Conservation (phyloP, 2,797 vertebrate genomes). For the Pyrocephalus nanus region DNA sequence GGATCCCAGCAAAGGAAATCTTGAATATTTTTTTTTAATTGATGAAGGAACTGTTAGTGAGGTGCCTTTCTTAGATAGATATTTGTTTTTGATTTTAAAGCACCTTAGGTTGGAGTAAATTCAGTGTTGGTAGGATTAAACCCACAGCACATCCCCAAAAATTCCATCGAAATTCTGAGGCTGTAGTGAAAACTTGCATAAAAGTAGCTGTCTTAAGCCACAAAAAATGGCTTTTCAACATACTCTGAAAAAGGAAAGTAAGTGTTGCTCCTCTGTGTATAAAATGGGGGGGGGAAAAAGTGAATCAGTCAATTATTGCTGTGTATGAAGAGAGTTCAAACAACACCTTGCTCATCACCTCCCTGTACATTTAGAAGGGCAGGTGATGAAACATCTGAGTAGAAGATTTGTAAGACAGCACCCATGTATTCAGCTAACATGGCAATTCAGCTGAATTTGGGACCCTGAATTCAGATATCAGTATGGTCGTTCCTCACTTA, state of each 20-base stretch:
- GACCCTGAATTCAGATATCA: background rate
- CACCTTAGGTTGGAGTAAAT: background rate
- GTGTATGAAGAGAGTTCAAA: background rate
- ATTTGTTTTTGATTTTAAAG: background rate
- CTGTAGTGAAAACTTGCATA: background rate
- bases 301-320: background rate
- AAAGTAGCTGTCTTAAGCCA: background rate
- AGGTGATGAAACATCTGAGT: background rate
- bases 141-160: background rate
- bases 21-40: background rate
- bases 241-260: background rate
- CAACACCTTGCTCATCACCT: background rate
- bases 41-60: background rate
- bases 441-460: background rate
- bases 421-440: background rate
- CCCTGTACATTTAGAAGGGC: background rate
- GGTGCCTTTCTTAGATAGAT: background rate
- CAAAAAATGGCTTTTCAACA: background rate
- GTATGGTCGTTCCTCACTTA: background rate
- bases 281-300: background rate
- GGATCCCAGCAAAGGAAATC: background rate
- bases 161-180: background rate
- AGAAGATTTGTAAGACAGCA: background rate
- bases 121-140: background rate
- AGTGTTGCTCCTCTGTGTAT: background rate